Conservation (phyloP, 2,113 vertebrate genomes). For the Nerophis ophidion region DNA sequence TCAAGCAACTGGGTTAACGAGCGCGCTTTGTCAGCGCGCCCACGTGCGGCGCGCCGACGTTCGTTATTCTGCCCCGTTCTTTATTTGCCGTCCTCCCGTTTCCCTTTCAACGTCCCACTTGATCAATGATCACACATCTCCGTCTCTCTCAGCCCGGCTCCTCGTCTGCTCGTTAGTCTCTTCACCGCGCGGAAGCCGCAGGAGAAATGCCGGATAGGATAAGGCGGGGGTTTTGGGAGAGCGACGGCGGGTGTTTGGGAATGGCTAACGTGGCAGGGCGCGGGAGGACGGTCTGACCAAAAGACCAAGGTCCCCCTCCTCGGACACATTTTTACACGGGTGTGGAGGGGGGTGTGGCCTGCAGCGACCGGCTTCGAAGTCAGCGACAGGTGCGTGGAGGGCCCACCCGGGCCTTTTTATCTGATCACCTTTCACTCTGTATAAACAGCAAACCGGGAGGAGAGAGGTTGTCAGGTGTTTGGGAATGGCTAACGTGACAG, state of each 20-base stretch:
- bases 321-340: too few species aligned
- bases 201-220: constrained; percentile 35
- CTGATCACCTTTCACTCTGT: too few species aligned
- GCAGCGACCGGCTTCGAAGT: too few species aligned
- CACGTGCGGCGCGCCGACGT: neutral
- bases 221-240: constrained; percentile 32
- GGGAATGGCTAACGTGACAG: too few species aligned
- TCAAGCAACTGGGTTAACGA: constrained; percentile 12
- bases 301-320: too few species aligned
- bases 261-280: constrained; percentile 45
- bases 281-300: too few species aligned
- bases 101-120: constrained; percentile 13
- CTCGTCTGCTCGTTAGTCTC: constrained; percentile 26
- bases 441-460: too few species aligned
- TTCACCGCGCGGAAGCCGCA: constrained; percentile 11
- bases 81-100: neutral
- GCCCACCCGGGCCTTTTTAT: too few species aligned
- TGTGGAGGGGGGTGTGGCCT: too few species aligned
- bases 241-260: constrained; percentile 61
- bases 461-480: too few species aligned
- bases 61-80: constrained; percentile 6
- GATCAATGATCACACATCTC: constrained; percentile 22
- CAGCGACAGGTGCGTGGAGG: too few species aligned
- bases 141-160: constrained; percentile 5
- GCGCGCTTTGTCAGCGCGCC: neutral